A percentile compares a stretch with the other conserved stretches of the same genome.
Evolutionary conservation across 2,797 vertebrate genomes (phyloP).

Genomic region (Chrosomus eos): DNA sequence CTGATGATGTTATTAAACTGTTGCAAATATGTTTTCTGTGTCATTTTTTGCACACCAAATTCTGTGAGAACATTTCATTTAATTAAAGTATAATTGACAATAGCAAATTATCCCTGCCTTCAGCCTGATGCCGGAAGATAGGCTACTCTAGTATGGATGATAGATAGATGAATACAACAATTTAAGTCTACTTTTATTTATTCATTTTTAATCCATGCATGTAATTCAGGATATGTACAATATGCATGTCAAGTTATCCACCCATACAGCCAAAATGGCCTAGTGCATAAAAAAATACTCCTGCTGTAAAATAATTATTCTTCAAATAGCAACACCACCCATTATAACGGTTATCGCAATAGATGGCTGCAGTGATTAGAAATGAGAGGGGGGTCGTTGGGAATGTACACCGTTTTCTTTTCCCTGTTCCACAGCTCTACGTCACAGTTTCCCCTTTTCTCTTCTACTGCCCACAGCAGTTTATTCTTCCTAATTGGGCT

Average conservation of each 20-base stretch:
- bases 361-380: constrained; percentile 40
- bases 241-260: not conserved
- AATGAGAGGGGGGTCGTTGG: constrained; percentile 5
- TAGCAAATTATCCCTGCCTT: not conserved
- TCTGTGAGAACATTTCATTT: not conserved
- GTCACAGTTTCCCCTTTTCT: constrained; percentile 43
- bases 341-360: constrained; percentile 1
- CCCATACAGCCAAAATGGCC: not conserved
- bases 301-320: constrained; percentile 4
- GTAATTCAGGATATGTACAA: not conserved
- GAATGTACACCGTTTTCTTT: constrained; percentile 16
- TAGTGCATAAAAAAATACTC: not conserved
- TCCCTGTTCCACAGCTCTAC: constrained; percentile 40
- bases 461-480: constrained; percentile 1
- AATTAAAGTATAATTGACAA: not conserved
- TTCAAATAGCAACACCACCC: constrained; percentile 44
- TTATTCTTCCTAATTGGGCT: constrained; percentile 28
- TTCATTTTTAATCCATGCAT: not conserved
- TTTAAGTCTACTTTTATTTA: not conserved
- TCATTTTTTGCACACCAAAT: not conserved
- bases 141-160: not conserved
- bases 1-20: too few relatives aligned
- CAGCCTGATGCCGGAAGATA: not conserved
- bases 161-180: not conserved
- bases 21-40: not conserved